Evolutionary conservation across 2,113 vertebrate species (phyloP).

Genomic region (Lates calcarifer): DNA sequence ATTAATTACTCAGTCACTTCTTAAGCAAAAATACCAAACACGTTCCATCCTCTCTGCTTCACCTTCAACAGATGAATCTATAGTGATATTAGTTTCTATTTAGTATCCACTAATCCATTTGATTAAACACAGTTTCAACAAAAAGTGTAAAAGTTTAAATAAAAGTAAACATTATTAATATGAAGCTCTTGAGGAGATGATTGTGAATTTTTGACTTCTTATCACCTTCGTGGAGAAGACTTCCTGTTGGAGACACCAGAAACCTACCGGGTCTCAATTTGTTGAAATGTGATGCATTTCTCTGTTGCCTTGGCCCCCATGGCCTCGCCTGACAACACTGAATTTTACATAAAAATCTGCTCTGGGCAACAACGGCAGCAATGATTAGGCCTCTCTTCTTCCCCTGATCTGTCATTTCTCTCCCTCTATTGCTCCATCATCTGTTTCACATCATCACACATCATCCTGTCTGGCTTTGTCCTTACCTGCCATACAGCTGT

Average conservation of each 20-base stretch:
- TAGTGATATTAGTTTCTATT: too few relatives aligned
- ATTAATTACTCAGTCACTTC: too few relatives aligned
- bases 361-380: background rate
- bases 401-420: conserved; percentile 26
- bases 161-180: too few relatives aligned
- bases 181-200: background rate
- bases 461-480: conserved; percentile 61
- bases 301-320: conserved; percentile 2
- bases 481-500: conserved; percentile 58
- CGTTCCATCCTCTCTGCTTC: too few relatives aligned
- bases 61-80: too few relatives aligned
- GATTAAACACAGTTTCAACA: too few relatives aligned
- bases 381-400: conserved; percentile 6
- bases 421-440: conserved; percentile 42
- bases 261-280: background rate
- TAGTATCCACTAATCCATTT: too few relatives aligned
- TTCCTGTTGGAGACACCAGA: background rate
- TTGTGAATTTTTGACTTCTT: too few relatives aligned
- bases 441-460: conserved; percentile 67
- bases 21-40: too few relatives aligned
- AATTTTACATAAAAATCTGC: conserved; percentile 34
- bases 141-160: too few relatives aligned
- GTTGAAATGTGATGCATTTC: background rate
- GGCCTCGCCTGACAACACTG: conserved; percentile 27
- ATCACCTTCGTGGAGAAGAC: too few relatives aligned